Evolutionary conservation across 64 coral and sea anemone species (phyloP).

Genomic region (Dendronephthya gigantea): DNA sequence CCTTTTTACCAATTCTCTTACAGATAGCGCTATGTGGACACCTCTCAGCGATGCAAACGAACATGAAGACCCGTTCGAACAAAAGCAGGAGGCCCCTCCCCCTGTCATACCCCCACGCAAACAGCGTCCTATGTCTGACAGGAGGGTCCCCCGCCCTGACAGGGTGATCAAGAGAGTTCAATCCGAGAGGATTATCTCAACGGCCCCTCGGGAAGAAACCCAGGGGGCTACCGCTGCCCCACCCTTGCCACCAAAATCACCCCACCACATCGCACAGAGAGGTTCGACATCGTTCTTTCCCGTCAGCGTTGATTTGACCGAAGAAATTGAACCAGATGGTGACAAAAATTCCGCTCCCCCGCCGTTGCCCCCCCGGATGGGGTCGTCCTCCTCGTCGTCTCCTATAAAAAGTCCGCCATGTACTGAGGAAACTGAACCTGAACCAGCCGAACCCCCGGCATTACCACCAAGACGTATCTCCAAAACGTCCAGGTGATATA

Average conservation of each 20-base stretch:
- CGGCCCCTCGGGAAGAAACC: too few species aligned
- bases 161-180: constrained; percentile 32
- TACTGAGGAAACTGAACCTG: background rate
- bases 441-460: background rate
- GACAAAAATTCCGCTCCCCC: constrained; percentile 49
- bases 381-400: background rate
- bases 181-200: constrained; percentile 17
- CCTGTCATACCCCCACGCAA: constrained; percentile 35
- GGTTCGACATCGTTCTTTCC: constrained; percentile 21
- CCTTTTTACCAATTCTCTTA: too few species aligned
- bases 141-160: constrained; percentile 39
- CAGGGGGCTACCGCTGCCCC: constrained; percentile 34
- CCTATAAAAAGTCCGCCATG: background rate
- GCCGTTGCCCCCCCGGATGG: constrained; percentile 40
- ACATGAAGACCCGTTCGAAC: constrained; percentile 69
- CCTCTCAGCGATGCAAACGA: constrained; percentile 49
- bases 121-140: constrained; percentile 40
- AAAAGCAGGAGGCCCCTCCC: constrained; percentile 35
- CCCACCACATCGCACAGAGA: background rate
- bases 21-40: constrained; percentile 41
- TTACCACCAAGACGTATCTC: background rate
- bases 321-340: constrained; percentile 12
- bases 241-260: constrained; percentile 54
- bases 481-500: background rate
- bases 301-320: constrained; percentile 45